Base-by-base conservation (phyloP, 2,888 invertebrate species). In the Drosophila cyrtoloma region DNA sequence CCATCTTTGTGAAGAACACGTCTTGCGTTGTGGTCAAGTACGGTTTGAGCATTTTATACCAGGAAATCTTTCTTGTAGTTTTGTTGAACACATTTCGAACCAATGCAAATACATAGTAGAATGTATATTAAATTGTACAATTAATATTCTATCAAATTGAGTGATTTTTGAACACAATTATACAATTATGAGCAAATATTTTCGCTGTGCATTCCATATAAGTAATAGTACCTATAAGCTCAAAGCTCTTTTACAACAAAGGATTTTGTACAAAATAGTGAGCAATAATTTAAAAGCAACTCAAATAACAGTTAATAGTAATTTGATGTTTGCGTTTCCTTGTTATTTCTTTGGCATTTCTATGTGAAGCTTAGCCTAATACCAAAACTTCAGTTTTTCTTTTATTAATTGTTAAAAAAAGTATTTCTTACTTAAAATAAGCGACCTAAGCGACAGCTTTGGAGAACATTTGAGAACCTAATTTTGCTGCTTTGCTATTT, bases 21-120 rank as follows among this genome's bases (percentile, higher is more conserved):
- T 60, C 32, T 70, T 83, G 77, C 71, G 66, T 71, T 81, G 78
- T 75, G 64, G 56, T 74, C 79, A 82, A 78, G 60, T 66, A 64
- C 75, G 64, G 70, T 63, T 75, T 76, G 59, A 67, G 82, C 75
- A 60, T 77, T 70, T 64, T 32, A 61, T 62, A 79, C 73, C 60
- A 62, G 64, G 73, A 39, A 35, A 42, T 79, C 16, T 51, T 50
- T 79, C 16, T 56, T 50, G 44, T 64, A 39, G 77, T 39, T 79
- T 81, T 70, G 74, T 58, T 80, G 74, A 80, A 74, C 71, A 68
- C 69, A 73, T 62, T 61, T 57, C 26, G 64, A 78, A 77, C 12
- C 12, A 77, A 64, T 72, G 65, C 5, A 81, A 65, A 60, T 60
- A 39, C 16, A 26, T 47, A 26, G 16, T 42, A 63, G 14, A 39